phyloP scores from a whole-genome alignment of 2,113 vertebrate species.

The Ammodytes marinus region DNA sequence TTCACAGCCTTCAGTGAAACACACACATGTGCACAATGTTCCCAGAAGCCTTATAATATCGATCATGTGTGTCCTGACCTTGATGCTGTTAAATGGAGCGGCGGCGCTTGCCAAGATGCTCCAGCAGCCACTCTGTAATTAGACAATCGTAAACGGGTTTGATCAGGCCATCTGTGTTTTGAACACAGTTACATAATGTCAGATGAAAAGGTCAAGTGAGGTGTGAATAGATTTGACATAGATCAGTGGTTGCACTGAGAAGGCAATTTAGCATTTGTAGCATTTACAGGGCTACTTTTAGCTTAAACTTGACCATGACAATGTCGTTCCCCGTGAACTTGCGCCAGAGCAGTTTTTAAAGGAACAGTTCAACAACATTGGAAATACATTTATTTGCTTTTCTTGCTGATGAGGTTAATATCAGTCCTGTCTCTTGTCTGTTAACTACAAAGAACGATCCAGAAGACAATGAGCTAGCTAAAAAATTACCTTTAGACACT shows the following conservation, averaged over 20 bases:
- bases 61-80: constrained; percentile 1
- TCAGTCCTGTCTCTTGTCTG: not conserved
- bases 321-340: not conserved
- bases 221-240: no score
- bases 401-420: not conserved
- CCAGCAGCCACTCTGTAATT: constrained; percentile 40
- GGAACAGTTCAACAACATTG: not conserved
- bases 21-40: constrained; percentile 7
- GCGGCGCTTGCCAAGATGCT: constrained; percentile 11
- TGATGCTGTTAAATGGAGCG: not conserved
- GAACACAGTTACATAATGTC: not conserved
- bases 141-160: not conserved
- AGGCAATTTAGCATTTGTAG: not conserved
- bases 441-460: not conserved
- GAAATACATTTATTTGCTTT: not conserved
- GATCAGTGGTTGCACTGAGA: not conserved
- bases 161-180: not conserved
- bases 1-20: constrained; percentile 24
- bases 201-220: not conserved
- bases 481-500: not conserved
- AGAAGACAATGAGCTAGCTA: not conserved
- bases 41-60: constrained; percentile 16
- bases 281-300: no score
- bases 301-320: not conserved
- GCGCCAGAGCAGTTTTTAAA: not conserved